Percentiles rank a stretch among this genome's conserved stretches.
Evolutionary conservation across 2,113 vertebrate species (phyloP).

Genomic region (Chelonoidis abingdonii): DNA sequence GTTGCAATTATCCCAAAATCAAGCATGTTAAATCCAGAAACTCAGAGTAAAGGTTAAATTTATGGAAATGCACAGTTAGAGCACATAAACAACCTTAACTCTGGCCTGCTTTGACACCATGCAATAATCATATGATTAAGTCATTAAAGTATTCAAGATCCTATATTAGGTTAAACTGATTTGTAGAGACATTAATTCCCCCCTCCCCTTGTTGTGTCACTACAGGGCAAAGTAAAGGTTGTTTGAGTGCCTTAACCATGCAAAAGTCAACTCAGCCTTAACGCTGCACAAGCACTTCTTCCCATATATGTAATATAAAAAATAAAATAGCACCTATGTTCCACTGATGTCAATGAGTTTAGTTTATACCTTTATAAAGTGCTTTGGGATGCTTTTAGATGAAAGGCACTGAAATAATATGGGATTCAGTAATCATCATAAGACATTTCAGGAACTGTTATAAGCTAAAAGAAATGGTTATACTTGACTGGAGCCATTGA

Average conservation of each 20-base stretch:
- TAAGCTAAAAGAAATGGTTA: slow-evolving; percentile 47
- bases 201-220: not conserved
- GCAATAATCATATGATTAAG: not conserved
- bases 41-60: not conserved
- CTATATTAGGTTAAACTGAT: not conserved
- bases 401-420: slow-evolving; percentile 71
- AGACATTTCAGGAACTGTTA: slow-evolving; percentile 19
- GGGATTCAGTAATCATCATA: slow-evolving; percentile 51
- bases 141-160: not conserved
- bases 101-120: not conserved
- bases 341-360: not conserved
- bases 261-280: not conserved
- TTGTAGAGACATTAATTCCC: not conserved
- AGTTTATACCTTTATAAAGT: slow-evolving; percentile 63
- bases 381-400: slow-evolving; percentile 66
- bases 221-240: slow-evolving; percentile 47
- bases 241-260: slow-evolving; percentile 19
- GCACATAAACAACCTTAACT: rapidly evolving
- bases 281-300: slow-evolving; percentile 65
- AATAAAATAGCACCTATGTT: slow-evolving; percentile 44
- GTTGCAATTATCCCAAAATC: not conserved
- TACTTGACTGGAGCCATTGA: slow-evolving; percentile 64
- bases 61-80: not conserved
- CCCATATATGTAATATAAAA: slow-evolving; percentile 10
- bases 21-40: not conserved